Percentiles rank a stretch among this genome's conserved stretches.
Conservation (phyloP, 1,140 invertebrate genomes). For the Lepidurus apus region DNA sequence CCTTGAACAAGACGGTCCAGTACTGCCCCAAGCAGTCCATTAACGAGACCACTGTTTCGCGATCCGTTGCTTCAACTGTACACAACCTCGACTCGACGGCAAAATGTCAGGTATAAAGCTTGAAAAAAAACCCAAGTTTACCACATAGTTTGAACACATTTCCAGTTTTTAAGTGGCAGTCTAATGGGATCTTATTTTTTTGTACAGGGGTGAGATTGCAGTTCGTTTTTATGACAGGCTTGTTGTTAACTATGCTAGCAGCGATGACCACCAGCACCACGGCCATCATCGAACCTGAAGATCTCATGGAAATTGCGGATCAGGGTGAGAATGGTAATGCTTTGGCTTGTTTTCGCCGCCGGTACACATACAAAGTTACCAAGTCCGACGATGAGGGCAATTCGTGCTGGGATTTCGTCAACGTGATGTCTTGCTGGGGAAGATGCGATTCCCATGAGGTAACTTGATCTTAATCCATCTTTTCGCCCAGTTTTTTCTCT, state of each 20-base stretch:
- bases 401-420: constrained; percentile 63
- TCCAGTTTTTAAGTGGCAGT: background rate
- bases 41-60: background rate
- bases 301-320: constrained; percentile 1
- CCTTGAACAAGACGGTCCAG: constrained; percentile 13
- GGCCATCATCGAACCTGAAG: constrained; percentile 29
- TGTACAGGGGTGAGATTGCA: background rate
- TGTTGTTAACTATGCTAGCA: background rate
- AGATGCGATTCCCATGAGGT: constrained; percentile 75
- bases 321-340: constrained; percentile 36
- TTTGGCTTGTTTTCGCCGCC: constrained; percentile 48
- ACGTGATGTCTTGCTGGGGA: constrained; percentile 72
- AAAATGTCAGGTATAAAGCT: constrained; percentile 5
- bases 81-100: background rate
- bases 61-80: background rate
- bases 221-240: background rate
- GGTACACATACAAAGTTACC: constrained; percentile 49
- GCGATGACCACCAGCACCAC: constrained; percentile 6
- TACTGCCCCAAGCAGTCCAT: constrained; percentile 17
- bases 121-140: too few species aligned
- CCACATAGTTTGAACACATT: background rate
- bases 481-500: too few species aligned
- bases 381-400: constrained; percentile 58
- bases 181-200: background rate
- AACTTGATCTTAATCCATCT: constrained; percentile 34